phyloP scores from a whole-genome alignment of 2,113 vertebrate species.

The Bolborhynchus lineola region DNA sequence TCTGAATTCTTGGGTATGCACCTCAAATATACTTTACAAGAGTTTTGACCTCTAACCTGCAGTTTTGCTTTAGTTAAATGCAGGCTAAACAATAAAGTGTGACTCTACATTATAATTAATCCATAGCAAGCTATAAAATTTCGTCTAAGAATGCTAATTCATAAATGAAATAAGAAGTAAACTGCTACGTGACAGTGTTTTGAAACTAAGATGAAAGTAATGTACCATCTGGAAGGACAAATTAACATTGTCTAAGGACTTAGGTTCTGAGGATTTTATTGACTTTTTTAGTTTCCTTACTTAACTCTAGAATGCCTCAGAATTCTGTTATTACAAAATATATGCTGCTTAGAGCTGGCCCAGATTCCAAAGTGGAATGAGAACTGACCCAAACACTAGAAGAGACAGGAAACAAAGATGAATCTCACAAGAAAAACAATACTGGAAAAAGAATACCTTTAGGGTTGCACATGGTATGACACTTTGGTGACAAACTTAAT shows the following conservation, averaged over 20 bases:
- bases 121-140: background rate
- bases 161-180: background rate
- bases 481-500: background rate
- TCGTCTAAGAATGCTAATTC: background rate
- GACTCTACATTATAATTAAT: background rate
- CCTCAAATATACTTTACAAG: background rate
- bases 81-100: background rate
- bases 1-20: background rate
- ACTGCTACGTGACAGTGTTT: background rate
- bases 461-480: background rate
- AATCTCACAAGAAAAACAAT: background rate
- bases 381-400: background rate
- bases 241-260: background rate
- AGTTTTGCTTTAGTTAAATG: background rate
- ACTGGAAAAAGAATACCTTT: background rate
- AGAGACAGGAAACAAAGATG: background rate
- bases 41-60: background rate
- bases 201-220: background rate
- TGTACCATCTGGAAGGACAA: background rate
- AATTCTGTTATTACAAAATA: background rate
- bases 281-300: background rate
- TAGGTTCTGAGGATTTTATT: accelerated
- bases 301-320: background rate
- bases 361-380: background rate
- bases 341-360: background rate